Evolutionary conservation across 2,113 vertebrate species (phyloP).

Genomic region (Thalassoma bifasciatum): DNA sequence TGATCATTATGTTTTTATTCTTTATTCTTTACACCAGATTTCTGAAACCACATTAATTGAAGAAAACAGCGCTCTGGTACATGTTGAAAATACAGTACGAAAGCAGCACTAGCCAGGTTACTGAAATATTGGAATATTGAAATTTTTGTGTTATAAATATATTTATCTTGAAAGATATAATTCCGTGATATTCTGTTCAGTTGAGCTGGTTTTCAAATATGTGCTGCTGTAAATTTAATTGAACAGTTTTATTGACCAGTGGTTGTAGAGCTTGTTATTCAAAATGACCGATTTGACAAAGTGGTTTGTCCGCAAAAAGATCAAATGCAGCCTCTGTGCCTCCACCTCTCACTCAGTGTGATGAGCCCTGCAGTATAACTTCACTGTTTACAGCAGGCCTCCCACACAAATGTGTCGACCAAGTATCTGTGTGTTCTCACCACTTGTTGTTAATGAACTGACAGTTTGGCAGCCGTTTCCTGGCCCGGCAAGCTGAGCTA

Average conservation of each 20-base stretch:
- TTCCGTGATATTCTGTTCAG: too few species aligned
- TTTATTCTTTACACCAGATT: too few species aligned
- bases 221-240: not conserved
- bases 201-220: too few species aligned
- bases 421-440: slow-evolving; percentile 35
- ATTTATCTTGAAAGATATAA: too few species aligned
- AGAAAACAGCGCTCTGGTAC: too few species aligned
- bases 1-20: too few species aligned
- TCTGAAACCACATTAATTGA: too few species aligned
- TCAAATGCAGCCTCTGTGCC: not conserved
- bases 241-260: not conserved
- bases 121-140: too few species aligned
- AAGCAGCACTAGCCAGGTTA: too few species aligned
- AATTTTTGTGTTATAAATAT: too few species aligned
- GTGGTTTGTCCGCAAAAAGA: slow-evolving; percentile 16
- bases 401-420: slow-evolving; percentile 39
- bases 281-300: slow-evolving; percentile 4
- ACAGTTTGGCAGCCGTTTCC: slow-evolving; percentile 48
- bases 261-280: not conserved
- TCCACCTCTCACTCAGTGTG: not conserved
- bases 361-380: not conserved
- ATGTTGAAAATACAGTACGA: too few species aligned
- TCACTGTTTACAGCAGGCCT: slow-evolving; percentile 33
- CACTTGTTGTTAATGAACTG: slow-evolving; percentile 50
- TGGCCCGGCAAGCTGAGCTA: slow-evolving; percentile 36